These are phyloP conservation scores for Benthosema pterotum DNA, from an alignment of 2,797 vertebrate species.

Conservation along the genomic window DNA sequence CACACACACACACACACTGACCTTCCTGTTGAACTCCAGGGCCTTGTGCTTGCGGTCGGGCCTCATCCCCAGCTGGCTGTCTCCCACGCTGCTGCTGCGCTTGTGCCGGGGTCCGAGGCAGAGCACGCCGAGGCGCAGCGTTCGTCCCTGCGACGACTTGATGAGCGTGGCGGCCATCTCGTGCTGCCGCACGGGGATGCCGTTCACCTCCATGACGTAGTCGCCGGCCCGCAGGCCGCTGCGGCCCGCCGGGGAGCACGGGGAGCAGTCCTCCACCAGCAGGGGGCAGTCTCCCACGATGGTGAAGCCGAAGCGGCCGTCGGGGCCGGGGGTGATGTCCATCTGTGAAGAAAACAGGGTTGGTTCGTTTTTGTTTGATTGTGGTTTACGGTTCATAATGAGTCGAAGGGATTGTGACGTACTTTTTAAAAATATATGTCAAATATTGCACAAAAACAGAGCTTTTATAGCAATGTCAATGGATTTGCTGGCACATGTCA, in stretches of 20 bases:
- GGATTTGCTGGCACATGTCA: too few relatives aligned
- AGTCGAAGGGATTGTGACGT: too few relatives aligned
- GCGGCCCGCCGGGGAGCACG: constrained; percentile 82
- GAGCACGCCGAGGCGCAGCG: constrained; percentile 86
- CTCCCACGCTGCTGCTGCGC: constrained; percentile 61
- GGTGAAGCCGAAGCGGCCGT: constrained; percentile 84
- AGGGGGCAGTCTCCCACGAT: constrained; percentile 83
- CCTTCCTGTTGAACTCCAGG: constrained; percentile 91
- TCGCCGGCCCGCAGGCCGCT: constrained; percentile 86
- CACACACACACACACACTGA: too few relatives aligned
- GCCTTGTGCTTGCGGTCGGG: constrained; percentile 89
- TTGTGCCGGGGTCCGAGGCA: constrained; percentile 76
- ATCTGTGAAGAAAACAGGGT: constrained; percentile 64
- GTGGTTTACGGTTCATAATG: neutral
- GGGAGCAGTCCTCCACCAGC: constrained; percentile 83
- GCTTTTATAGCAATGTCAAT: too few relatives aligned
- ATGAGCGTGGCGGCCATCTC: constrained; percentile 78
- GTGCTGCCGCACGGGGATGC: constrained; percentile 78
- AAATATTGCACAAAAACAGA: too few relatives aligned
- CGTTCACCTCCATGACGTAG: constrained; percentile 88
- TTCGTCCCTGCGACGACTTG: constrained; percentile 76
- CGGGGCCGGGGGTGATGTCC: constrained; percentile 77
- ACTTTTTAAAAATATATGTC: too few relatives aligned
- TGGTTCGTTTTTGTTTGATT: neutral
- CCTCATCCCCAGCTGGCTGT: constrained; percentile 59